Percentiles rank a stretch among this genome's conserved stretches.
Conservation (phyloP, 2,888 invertebrate genomes). For the Phengaris arion region DNA sequence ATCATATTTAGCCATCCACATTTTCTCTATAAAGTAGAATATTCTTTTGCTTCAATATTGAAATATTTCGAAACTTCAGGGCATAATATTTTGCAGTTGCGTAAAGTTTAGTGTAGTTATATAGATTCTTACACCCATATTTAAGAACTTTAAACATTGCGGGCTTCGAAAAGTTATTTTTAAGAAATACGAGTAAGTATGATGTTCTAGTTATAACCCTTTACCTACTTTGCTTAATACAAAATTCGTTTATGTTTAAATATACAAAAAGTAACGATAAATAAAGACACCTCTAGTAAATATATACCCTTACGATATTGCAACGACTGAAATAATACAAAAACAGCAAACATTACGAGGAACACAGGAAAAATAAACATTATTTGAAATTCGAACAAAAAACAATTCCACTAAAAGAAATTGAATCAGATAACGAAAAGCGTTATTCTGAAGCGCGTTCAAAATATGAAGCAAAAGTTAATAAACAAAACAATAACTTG, state of each 20-base stretch:
- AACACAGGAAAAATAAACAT: neutral
- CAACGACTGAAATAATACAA: too few relatives aligned
- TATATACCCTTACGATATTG: too few relatives aligned
- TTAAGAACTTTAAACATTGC: neutral
- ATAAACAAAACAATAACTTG: slow-evolving; percentile 28
- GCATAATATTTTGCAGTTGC: neutral
- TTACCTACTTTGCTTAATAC: too few relatives aligned
- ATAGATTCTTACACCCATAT: slow-evolving; percentile 4
- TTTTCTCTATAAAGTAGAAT: neutral
- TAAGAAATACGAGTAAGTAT: neutral
- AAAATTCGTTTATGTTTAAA: too few relatives aligned
- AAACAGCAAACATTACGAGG: too few relatives aligned
- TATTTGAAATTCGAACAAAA: neutral
- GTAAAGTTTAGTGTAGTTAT: slow-evolving; percentile 1
- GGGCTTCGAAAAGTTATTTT: slow-evolving; percentile 1
- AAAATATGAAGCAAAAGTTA: slow-evolving; percentile 25
- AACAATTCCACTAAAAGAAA: slow-evolving; percentile 8
- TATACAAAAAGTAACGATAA: too few relatives aligned
- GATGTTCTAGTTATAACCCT: too few relatives aligned
- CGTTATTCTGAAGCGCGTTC: neutral
- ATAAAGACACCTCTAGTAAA: too few relatives aligned
- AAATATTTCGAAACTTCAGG: neutral
- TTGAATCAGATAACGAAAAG: slow-evolving; percentile 6
- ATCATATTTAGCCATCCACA: neutral
- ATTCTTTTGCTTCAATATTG: neutral